Evolutionary conservation across 2,888 invertebrate species (phyloP), one percentile per base, ranked within the genome.

Genomic region (Stomorhina lunata): DNA sequence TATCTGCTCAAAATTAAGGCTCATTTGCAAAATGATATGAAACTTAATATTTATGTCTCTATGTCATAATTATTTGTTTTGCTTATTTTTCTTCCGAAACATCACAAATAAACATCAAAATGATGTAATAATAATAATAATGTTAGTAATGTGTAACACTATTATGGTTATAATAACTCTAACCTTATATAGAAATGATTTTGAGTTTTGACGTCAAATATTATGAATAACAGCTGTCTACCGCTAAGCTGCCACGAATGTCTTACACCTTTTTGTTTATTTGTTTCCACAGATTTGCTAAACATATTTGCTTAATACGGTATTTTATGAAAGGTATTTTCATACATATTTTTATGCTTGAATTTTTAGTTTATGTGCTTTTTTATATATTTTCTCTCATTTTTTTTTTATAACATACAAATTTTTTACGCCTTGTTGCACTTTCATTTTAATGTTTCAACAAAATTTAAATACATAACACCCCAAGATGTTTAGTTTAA

Each of bases 141-240:
- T 65, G 75, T 79, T 71, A 76, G 82, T 76, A 76, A 71, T 66
- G 75, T 79, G 75, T 79, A 45, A 82, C 73, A 76, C 45, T 71
- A 76, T 75, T 75, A 63, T 81, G 72, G 40, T 78, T 22, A 69
- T 76, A 79, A 66, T 32, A 61, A 61, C 50, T 73, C 53, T 76
- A 75, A 78, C 73, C 73, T 69, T 59, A 69, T 65, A 73, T 3
- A 32, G 43, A 27, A 68, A 45, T 45, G 45, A 7, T 40, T 68
- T 55, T 15, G 3, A 53, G n/a, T 69, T 50, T 37, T 61, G 5
- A 53, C 20, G 10, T 61, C 57, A 57, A 48, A 71, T 43, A 15
- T 37, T 37, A 22, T 63, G 17, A 37, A n/a, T n/a, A n/a, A 3
- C 15, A 50, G 3, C 15, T 57, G n/a, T 43, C 37, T 59, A 32